These are phyloP conservation scores for Zaprionus davidi DNA, from an alignment of 1,140 invertebrate genomes.

Conservation along the genomic window DNA sequence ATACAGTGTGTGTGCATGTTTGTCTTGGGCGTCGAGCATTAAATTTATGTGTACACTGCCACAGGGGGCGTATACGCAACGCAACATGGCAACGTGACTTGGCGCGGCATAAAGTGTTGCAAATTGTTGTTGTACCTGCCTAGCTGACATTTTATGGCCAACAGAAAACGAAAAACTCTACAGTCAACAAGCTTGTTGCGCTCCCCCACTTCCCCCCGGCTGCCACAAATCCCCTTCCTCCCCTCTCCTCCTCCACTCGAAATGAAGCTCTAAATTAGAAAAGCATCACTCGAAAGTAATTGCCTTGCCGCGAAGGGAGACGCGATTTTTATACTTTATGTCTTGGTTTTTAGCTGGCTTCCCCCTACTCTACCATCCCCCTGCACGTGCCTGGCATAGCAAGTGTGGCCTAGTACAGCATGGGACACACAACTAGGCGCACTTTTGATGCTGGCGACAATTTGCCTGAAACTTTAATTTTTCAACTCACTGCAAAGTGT, in stretches of 20 bases:
- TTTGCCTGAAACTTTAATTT: slow-evolving; percentile 39
- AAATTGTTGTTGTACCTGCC: slow-evolving; percentile 55
- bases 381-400: slow-evolving; percentile 30
- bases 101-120: slow-evolving; percentile 69
- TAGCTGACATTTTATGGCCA: slow-evolving; percentile 57
- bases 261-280: slow-evolving; percentile 80
- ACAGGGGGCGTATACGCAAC: slow-evolving; percentile 67
- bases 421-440: background rate
- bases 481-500: slow-evolving; percentile 29
- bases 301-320: slow-evolving; percentile 39
- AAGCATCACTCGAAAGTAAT: slow-evolving; percentile 74
- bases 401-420: slow-evolving; percentile 8
- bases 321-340: slow-evolving; percentile 49
- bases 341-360: slow-evolving; percentile 52
- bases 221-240: slow-evolving; percentile 49
- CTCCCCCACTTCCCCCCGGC: background rate
- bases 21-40: slow-evolving; percentile 53
- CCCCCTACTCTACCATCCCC: slow-evolving; percentile 5
- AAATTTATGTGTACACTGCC: slow-evolving; percentile 72
- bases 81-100: slow-evolving; percentile 51
- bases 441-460: slow-evolving; percentile 36
- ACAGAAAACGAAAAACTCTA: background rate
- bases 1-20: slow-evolving; percentile 11
- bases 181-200: slow-evolving; percentile 16
- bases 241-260: slow-evolving; percentile 12